These are phyloP conservation scores for Emberiza fucata DNA, from an alignment of 2,113 vertebrate species.

Conservation along the genomic window DNA sequence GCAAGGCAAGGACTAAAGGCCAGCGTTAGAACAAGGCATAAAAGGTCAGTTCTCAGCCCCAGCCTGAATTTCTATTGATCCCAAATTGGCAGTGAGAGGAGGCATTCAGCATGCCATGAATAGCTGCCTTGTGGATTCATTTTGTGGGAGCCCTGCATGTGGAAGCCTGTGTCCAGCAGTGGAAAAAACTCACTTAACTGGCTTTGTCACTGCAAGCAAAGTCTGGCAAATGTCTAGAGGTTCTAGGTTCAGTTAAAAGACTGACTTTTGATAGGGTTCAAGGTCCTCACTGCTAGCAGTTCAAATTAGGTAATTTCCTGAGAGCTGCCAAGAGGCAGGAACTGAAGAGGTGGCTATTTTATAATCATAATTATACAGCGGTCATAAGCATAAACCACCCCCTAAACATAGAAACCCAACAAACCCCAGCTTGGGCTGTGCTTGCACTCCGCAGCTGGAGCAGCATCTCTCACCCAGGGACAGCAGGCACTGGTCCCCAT, in stretches of 20 bases:
- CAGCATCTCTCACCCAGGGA: neutral
- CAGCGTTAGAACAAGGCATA: neutral
- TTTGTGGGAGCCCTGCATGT: neutral
- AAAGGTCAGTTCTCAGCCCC: constrained; percentile 1
- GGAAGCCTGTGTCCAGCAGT: neutral
- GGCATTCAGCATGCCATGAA: constrained; percentile 50
- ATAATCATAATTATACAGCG: constrained; percentile 16
- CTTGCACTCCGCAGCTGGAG: neutral
- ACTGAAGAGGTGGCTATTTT: neutral
- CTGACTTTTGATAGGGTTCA: neutral
- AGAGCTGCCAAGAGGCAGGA: constrained; percentile 11
- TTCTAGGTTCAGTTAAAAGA: constrained; percentile 5
- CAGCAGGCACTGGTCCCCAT: neutral
- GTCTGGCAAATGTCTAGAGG: neutral
- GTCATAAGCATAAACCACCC: neutral
- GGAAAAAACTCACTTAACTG: constrained; percentile 46
- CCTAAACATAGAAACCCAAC: constrained; percentile 34
- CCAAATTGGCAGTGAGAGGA: neutral
- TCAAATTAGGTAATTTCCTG: neutral
- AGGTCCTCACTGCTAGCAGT: neutral
- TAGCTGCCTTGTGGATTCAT: constrained; percentile 58
- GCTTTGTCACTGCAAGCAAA: constrained; percentile 19
- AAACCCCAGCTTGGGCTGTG: neutral
- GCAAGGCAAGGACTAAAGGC: neutral
- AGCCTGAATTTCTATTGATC: constrained; percentile 20